These are phyloP conservation scores for Erpobdella octoculata DNA, from an alignment of 2,888 invertebrate genomes.

Conservation along the genomic window DNA sequence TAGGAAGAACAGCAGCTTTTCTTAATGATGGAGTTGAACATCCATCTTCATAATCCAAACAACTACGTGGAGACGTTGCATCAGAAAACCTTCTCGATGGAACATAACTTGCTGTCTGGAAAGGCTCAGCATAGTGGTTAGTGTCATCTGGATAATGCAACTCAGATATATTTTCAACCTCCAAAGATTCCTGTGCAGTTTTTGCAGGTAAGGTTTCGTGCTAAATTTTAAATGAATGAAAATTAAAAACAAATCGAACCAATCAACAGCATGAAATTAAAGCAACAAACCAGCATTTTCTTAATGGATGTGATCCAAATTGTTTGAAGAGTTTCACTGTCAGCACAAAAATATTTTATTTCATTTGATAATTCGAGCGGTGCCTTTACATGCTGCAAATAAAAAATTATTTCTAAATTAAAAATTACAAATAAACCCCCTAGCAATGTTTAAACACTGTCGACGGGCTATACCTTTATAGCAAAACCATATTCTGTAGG, in stretches of 20 bases:
- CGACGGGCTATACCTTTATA: slow-evolving; percentile 62
- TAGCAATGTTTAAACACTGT: neutral
- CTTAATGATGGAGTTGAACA: slow-evolving; percentile 1
- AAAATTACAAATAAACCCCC: neutral
- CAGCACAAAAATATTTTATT: slow-evolving; percentile 19
- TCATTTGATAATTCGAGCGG: slow-evolving; percentile 6
- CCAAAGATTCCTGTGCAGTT: neutral
- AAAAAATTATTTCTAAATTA: too few relatives aligned
- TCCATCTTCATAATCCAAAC: slow-evolving; percentile 7
- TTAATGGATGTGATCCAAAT: slow-evolving; percentile 16
- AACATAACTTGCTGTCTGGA: neutral
- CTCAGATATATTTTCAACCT: neutral
- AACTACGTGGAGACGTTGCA: neutral
- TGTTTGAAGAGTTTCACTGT: slow-evolving; percentile 5
- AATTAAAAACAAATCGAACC: too few relatives aligned
- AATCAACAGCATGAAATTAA: neutral
- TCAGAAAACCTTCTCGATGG: neutral
- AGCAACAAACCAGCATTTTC: slow-evolving; percentile 3
- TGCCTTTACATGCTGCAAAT: neutral
- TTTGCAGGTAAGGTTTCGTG: too few relatives aligned
- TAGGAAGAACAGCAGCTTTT: slow-evolving; percentile 18
- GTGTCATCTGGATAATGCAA: neutral
- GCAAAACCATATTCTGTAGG: slow-evolving; percentile 93
- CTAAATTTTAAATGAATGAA: too few relatives aligned
- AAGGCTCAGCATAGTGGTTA: slow-evolving; percentile 17